Base-by-base conservation (phyloP, 2,888 invertebrate species). In the Limnephilus lunatus region DNA sequence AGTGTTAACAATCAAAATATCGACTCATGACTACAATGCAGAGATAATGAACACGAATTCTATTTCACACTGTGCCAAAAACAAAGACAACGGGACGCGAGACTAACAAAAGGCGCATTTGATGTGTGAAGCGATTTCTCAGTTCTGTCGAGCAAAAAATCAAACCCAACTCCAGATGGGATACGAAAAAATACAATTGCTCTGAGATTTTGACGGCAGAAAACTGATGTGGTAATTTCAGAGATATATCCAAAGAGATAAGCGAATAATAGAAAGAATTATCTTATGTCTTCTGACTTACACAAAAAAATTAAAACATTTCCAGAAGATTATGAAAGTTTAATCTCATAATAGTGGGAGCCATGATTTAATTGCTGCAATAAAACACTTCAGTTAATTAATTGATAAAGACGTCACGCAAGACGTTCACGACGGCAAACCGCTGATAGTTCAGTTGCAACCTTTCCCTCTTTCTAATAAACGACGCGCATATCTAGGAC, bases 111-210 rank as follows among this genome's bases (percentile, higher is more conserved):
- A 86, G 86, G 39, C 44, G n/a, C 14, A 11, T 11, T 86, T 86
- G 44, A 86, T 86, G 86, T 86, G 86, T 44, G 86, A 86, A 86
- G n/a, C n/a, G 44, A 86, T 86, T 86, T 86, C 48, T 86, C 86
- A 39, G 86, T 86, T 86, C 44, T 44, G 44, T 44, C 44, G 44
- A 44, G n/a, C 35, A 86, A 86, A 86, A 86, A 86, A 86, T 19
- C 39, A 86, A 48, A 86, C 39, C 11, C 86, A 68, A 44, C 44
- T 35, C 85, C 19, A 86, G 86, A 44, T 25, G 19, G 4, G 83
- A 11, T 83, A 35, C 31, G 83, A 31, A 83, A 83, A 83, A 83
- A 83, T 32, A 83, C 83, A 68, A 68, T 83, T 32, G 35, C 83
- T n/a, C 39, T 30, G 86, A 86, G 86, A 86, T 44, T 86, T 86